Conservation (phyloP, 2,113 vertebrate species). For the Microcebus tavaratra region DNA sequence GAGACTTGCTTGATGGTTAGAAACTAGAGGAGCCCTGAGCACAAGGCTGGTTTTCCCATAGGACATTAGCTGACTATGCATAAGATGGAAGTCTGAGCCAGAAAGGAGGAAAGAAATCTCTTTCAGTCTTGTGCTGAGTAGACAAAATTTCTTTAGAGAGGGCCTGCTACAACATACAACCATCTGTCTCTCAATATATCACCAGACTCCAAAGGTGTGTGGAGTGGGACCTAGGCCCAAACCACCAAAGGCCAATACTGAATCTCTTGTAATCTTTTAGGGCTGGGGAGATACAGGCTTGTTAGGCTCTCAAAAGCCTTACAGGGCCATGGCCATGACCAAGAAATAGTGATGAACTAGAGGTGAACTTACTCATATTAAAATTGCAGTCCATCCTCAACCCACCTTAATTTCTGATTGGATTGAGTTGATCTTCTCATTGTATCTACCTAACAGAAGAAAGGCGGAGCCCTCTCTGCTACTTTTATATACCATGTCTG, state of each 20-base stretch:
- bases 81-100: not conserved
- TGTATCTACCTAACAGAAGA: not conserved
- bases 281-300: not conserved
- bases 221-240: not conserved
- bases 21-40: conserved; percentile 9
- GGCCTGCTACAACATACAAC: not conserved
- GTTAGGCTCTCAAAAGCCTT: not conserved
- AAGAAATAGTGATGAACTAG: not conserved
- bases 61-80: not conserved
- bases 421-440: not conserved
- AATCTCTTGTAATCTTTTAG: not conserved
- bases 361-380: not conserved
- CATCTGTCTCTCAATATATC: not conserved
- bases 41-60: not conserved
- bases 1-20: not conserved
- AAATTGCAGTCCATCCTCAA: not conserved
- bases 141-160: conserved; percentile 36
- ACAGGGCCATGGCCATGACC: not conserved
- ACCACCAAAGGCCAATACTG: not conserved
- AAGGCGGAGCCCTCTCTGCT: not conserved
- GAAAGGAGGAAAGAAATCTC: not conserved
- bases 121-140: not conserved
- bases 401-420: not conserved
- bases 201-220: not conserved
- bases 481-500: not conserved